Conservation (phyloP, 2,888 invertebrate species). For the Terebella lapidaria region DNA sequence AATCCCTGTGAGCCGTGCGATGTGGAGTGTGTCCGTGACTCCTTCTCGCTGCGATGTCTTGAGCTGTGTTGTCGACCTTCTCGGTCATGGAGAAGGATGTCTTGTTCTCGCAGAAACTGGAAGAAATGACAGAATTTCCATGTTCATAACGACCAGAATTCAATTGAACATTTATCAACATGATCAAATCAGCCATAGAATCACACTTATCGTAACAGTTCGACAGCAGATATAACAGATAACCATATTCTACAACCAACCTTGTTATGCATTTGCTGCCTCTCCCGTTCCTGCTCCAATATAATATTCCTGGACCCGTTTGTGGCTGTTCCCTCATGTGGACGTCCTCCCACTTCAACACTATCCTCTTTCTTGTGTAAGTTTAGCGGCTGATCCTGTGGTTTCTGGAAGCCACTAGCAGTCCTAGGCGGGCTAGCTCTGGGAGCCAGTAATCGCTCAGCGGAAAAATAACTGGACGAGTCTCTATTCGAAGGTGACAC, state of each 20-base stretch:
- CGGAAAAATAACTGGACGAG: not conserved
- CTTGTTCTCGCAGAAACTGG: constrained; percentile 5
- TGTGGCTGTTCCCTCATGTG: too few species aligned
- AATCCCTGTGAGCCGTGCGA: too few species aligned
- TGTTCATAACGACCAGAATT: not conserved
- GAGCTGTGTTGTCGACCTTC: not conserved
- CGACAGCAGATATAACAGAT: too few species aligned
- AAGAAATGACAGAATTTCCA: not conserved
- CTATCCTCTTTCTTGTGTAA: not conserved
- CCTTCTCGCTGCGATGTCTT: not conserved
- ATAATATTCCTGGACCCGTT: not conserved
- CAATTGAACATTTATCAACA: not conserved
- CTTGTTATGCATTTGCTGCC: constrained; percentile 1
- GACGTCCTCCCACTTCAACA: too few species aligned
- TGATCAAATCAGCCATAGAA: not conserved
- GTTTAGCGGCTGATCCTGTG: constrained; percentile 1
- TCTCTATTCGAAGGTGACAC: not conserved
- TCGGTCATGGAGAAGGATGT: not conserved
- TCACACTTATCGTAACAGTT: too few species aligned
- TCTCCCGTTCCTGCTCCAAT: not conserved
- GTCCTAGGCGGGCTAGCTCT: not conserved
- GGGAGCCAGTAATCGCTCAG: not conserved
- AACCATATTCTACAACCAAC: not conserved
- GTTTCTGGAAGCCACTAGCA: not conserved
- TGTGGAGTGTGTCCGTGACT: too few species aligned